phyloP scores from a whole-genome alignment of 2,113 vertebrate genomes.

The Nothoprocta perdicaria region DNA sequence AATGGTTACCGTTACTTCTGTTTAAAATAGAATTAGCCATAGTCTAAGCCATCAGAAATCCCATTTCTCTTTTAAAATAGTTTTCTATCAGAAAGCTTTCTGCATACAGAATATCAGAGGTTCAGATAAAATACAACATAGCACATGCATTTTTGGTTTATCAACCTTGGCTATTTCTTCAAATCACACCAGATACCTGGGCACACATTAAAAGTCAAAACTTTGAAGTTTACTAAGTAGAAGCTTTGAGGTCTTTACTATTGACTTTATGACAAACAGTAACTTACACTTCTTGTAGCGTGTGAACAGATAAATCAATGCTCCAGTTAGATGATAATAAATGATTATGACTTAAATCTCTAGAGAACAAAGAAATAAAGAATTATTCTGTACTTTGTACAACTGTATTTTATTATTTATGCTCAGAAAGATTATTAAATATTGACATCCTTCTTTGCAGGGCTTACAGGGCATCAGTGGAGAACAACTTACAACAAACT shows the following conservation, averaged over 20 bases:
- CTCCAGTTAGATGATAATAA: conserved; percentile 78
- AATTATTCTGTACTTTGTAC: neutral
- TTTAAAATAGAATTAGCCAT: neutral
- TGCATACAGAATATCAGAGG: neutral
- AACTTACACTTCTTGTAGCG: conserved; percentile 84
- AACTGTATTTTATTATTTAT: neutral
- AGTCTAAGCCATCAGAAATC: neutral
- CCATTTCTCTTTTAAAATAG: neutral
- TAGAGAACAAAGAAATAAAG: conserved; percentile 53
- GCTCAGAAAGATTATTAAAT: neutral
- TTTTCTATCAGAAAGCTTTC: neutral
- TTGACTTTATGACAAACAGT: neutral
- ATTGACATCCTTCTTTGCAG: neutral
- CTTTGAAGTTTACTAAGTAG: neutral
- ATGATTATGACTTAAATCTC: conserved; percentile 84
- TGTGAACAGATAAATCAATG: conserved; percentile 72
- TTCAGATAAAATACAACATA: neutral
- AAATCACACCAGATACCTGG: neutral
- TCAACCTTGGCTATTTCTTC: neutral
- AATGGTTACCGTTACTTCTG: neutral
- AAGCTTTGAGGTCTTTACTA: neutral
- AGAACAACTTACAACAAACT: neutral
- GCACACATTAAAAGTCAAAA: neutral
- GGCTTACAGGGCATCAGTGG: neutral
- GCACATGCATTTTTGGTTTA: neutral